A percentile compares a stretch with the other conserved stretches of the same genome.
Evolutionary conservation across 2,888 invertebrate species (phyloP).

Genomic region (Chesias legatella): DNA sequence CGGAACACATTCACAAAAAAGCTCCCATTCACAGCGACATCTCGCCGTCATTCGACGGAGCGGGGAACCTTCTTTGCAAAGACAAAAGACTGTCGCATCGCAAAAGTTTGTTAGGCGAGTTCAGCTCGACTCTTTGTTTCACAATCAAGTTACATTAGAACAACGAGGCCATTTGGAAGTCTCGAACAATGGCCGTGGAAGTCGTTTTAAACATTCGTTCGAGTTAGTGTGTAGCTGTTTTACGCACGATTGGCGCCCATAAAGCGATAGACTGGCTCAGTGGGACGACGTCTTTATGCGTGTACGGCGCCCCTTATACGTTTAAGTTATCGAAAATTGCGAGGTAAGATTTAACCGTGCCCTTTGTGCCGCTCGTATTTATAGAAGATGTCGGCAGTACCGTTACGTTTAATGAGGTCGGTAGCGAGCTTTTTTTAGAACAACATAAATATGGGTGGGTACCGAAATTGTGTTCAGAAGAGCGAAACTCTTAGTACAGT

Average conservation of each 20-base stretch:
- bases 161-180: slow-evolving; percentile 48
- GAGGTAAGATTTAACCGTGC: slow-evolving; percentile 22
- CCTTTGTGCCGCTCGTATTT: slow-evolving; percentile 24
- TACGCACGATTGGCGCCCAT: slow-evolving; percentile 59
- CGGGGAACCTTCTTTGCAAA: slow-evolving; percentile 48
- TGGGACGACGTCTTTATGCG: slow-evolving; percentile 32
- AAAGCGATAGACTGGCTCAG: slow-evolving; percentile 44
- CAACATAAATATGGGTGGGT: slow-evolving; percentile 2
- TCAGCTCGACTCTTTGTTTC: slow-evolving; percentile 54
- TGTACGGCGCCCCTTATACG: slow-evolving; percentile 29
- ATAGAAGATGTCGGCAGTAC: slow-evolving; percentile 23
- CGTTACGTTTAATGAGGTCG: slow-evolving; percentile 23
- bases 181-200: slow-evolving; percentile 52
- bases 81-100: slow-evolving; percentile 66
- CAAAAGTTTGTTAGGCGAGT: slow-evolving; percentile 52
- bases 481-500: too few species aligned
- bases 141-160: slow-evolving; percentile 65
- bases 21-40: background rate
- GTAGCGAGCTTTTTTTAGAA: slow-evolving; percentile 13
- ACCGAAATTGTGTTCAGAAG: too few species aligned
- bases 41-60: slow-evolving; percentile 25
- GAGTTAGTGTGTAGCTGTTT: slow-evolving; percentile 50
- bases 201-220: slow-evolving; percentile 59
- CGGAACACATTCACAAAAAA: slow-evolving; percentile 8
- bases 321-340: slow-evolving; percentile 31